phyloP scores from a whole-genome alignment of 92 coral and sea anemone genomes.

The Parazoanthus swiftii region DNA sequence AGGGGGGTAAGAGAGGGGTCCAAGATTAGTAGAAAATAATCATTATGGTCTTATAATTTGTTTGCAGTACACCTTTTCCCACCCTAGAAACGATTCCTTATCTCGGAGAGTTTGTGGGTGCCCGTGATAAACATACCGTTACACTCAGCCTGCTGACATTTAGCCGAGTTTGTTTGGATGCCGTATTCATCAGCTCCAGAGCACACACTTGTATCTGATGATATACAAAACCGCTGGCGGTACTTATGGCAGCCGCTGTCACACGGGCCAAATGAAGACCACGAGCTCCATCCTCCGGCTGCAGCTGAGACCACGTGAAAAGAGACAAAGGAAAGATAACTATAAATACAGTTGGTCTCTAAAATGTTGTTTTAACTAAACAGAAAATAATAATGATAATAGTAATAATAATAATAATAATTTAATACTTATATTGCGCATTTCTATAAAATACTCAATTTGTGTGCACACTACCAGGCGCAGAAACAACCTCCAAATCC shows the following conservation, averaged over 20 bases:
- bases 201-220: constrained; percentile 52
- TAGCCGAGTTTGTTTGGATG: constrained; percentile 41
- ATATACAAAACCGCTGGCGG: constrained; percentile 73
- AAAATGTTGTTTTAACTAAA: too few relatives aligned
- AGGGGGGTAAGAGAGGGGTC: not conserved
- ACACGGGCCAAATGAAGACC: constrained; percentile 78
- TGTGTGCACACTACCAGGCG: too few relatives aligned
- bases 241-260: constrained; percentile 57
- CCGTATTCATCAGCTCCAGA: constrained; percentile 59
- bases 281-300: constrained; percentile 66
- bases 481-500: too few relatives aligned
- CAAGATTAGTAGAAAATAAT: too few relatives aligned
- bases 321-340: not conserved
- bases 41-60: too few relatives aligned
- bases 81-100: too few relatives aligned
- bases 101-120: not conserved
- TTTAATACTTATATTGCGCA: too few relatives aligned
- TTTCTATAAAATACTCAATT: too few relatives aligned
- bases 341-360: too few relatives aligned
- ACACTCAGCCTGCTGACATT: constrained; percentile 58
- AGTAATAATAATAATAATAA: too few relatives aligned
- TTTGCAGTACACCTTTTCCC: too few relatives aligned
- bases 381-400: too few relatives aligned
- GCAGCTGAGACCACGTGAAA: constrained; percentile 31
- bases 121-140: constrained; percentile 48